Evolutionary conservation across 1,140 invertebrate species (phyloP), one percentile per base, ranked within the genome.

Genomic region (Argopecten irradians): DNA sequence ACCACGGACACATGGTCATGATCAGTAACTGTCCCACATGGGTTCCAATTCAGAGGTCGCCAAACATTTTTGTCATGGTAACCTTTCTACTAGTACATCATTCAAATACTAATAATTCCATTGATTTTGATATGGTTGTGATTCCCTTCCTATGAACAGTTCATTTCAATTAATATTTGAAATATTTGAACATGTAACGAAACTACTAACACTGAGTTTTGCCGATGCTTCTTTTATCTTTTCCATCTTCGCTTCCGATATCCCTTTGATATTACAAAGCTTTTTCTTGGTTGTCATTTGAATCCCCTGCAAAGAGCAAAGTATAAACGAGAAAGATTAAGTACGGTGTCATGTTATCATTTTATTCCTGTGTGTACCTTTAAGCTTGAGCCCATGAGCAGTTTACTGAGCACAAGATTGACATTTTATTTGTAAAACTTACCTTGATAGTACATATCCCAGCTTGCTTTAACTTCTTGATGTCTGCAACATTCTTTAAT

Each of bases 231-330:
- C 97, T 95, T 97, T 98, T 43, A 98, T 98, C 96, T 98, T 98
- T 90, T 97, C 97, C 89, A 98, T 97, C 95, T 98, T 98, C 8
- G 96, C 97, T 93, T 98, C 97, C 41, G 97, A 97, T 91, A 98
- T 97, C 28, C 97, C 97, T 96, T 97, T 97, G 82, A 98, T 97
- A 89, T 96, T 96, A 93, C 96, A 96, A 35, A 98, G 93, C 93
- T 97, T 97, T 93, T 97, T 97, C 91, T 96, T 97, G 22, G 97
- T 98, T 9, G 96, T 97, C 97, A 98, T 98, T 93, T 97, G 97
- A 84, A 98, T 96, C 11, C 97, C 97, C 96, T 96, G 87, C 11
- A 92, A 87, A 71, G 34, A n/a, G n/a, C n/a, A n/a, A n/a, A n/a
- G n/a, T n/a, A n/a, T n/a, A 84, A 88, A 41, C n/a, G 33, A 87